phyloP scores from a whole-genome alignment of 2,797 vertebrate genomes.

The Hemitrygon akajei region DNA sequence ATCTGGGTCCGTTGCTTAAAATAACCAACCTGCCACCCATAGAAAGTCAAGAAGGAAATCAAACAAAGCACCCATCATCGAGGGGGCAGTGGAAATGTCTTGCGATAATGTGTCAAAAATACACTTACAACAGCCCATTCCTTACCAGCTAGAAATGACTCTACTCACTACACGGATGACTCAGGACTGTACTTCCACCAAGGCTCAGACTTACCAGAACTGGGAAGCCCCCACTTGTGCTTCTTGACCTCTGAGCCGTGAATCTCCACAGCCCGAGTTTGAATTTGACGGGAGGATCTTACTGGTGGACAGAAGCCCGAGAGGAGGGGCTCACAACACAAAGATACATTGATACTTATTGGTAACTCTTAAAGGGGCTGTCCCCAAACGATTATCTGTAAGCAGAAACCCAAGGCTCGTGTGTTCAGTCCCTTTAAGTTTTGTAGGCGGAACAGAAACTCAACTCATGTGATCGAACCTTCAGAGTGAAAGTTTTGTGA shows the following conservation, averaged over 20 bases:
- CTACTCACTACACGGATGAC: background rate
- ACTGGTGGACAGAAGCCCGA: background rate
- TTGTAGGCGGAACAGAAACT: background rate
- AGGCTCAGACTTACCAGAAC: background rate
- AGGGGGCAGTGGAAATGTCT: background rate
- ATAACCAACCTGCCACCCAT: background rate
- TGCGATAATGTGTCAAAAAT: background rate
- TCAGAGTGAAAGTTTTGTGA: no score
- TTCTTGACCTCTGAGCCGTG: background rate
- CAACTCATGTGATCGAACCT: background rate
- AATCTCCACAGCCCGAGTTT: background rate
- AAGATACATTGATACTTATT: background rate
- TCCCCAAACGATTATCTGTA: background rate
- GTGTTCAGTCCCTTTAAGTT: background rate
- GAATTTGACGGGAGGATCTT: background rate
- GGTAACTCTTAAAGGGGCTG: background rate
- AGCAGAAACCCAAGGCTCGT: background rate
- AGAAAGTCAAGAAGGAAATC: background rate
- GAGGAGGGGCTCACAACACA: background rate
- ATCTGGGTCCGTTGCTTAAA: background rate
- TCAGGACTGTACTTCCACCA: background rate
- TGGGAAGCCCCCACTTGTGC: no score
- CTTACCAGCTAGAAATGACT: background rate
- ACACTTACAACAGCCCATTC: background rate
- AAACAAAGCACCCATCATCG: background rate